phyloP scores from a whole-genome alignment of 2,113 vertebrate species.

The Puffinus mauretanicus region DNA sequence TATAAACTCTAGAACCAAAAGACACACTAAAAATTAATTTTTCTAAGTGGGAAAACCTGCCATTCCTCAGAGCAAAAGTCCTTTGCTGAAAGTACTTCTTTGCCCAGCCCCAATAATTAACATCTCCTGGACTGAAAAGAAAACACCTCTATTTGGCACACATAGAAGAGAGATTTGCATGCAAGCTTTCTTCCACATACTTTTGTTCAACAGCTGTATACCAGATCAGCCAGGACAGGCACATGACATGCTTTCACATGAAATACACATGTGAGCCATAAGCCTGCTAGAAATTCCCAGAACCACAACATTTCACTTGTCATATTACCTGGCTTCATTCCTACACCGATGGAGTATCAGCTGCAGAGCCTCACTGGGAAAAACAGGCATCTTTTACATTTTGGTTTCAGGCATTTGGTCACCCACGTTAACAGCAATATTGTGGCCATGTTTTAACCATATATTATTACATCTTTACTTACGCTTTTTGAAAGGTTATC shows the following conservation, averaged over 20 bases:
- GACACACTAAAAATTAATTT: not conserved
- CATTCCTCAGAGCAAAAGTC: not conserved
- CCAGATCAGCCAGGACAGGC: slow-evolving; percentile 20
- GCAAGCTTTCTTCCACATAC: slow-evolving; percentile 18
- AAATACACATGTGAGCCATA: slow-evolving; percentile 16
- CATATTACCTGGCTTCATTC: slow-evolving; percentile 22
- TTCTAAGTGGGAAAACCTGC: not conserved
- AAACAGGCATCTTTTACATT: not conserved
- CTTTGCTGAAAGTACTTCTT: not conserved
- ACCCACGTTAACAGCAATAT: not conserved
- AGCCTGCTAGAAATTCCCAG: slow-evolving; percentile 43
- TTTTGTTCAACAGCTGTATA: slow-evolving; percentile 33
- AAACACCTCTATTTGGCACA: slow-evolving; percentile 10
- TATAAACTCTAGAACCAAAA: not conserved
- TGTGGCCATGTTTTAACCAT: not conserved
- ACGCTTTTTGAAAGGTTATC: not conserved
- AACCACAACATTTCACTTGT: slow-evolving; percentile 50
- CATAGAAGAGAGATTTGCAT: not conserved
- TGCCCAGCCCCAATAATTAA: not conserved
- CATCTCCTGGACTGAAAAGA: not conserved
- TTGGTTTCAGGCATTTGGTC: not conserved
- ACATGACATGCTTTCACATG: slow-evolving; percentile 44
- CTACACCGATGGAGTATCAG: not conserved
- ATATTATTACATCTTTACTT: not conserved
- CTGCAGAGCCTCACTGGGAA: not conserved